Evolutionary conservation across 2,797 vertebrate genomes (phyloP).

Genomic region (Alectoris magna): DNA sequence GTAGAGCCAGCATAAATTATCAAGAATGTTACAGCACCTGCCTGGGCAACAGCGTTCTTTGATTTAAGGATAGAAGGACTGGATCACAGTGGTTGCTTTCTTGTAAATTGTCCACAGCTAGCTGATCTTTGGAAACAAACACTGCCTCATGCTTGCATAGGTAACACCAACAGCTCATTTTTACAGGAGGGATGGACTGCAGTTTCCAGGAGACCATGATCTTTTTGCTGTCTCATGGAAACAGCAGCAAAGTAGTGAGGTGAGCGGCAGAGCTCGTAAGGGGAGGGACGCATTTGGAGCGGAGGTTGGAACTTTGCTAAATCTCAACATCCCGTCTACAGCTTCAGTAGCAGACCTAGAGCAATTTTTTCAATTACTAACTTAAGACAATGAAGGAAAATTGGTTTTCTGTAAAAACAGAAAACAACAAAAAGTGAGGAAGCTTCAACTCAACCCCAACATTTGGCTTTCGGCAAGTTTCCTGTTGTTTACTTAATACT

Average conservation of each 20-base stretch:
- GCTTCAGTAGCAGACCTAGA: not conserved
- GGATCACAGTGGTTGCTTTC: not conserved
- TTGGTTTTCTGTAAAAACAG: not conserved
- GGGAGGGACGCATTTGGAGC: not conserved
- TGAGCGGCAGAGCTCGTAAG: not conserved
- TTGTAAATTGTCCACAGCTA: not conserved
- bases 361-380: not conserved
- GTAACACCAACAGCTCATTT: not conserved
- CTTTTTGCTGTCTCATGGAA: not conserved
- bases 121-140: not conserved
- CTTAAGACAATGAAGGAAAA: not conserved
- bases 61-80: conserved; percentile 12
- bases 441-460: not conserved
- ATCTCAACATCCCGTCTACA: not conserved
- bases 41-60: conserved; percentile 20
- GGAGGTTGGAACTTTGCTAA: not conserved
- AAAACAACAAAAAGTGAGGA: not conserved
- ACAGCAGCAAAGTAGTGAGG: not conserved
- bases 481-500: conserved; percentile 11
- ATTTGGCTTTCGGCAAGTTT: not conserved
- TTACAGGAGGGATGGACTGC: not conserved
- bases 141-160: not conserved
- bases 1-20: conserved; percentile 24
- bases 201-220: not conserved
- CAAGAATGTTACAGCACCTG: conserved; percentile 36